Evolutionary conservation across 2,797 vertebrate genomes (phyloP).

Genomic region (Enteromius mattozi): DNA sequence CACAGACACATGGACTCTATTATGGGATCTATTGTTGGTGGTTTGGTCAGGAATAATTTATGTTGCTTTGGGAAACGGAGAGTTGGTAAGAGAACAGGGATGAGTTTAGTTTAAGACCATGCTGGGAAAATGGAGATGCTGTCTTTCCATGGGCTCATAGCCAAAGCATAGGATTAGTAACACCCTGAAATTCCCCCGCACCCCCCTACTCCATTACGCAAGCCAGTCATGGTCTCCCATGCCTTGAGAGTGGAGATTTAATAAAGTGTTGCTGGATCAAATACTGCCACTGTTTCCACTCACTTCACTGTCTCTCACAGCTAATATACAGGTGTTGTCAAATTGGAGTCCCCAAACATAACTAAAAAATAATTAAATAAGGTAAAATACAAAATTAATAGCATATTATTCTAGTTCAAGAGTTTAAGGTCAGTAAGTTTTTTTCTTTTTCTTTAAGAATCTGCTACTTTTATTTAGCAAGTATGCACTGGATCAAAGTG

Average conservation of each 20-base stretch:
- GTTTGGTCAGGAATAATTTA: constrained; percentile 40
- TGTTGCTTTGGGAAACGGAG: constrained; percentile 44
- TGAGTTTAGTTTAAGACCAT: constrained; percentile 67
- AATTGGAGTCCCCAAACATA: neutral
- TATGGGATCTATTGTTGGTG: neutral
- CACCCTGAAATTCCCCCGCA: constrained; percentile 60
- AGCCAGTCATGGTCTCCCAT: constrained; percentile 52
- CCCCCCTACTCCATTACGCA: constrained; percentile 64
- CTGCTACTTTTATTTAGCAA: neutral
- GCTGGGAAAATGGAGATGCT: constrained; percentile 61
- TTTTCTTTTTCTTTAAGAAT: neutral
- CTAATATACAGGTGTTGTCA: neutral
- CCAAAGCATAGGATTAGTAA: constrained; percentile 70
- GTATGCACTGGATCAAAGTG: neutral
- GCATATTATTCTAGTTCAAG: neutral
- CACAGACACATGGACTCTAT: neutral
- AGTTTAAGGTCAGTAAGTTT: neutral
- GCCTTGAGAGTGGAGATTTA: constrained; percentile 45
- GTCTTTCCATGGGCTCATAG: constrained; percentile 67
- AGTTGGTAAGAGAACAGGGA: constrained; percentile 66
- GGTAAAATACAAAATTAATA: neutral
- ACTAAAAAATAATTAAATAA: neutral
- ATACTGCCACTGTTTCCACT: constrained; percentile 46
- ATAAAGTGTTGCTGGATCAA: constrained; percentile 51
- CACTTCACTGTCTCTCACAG: constrained; percentile 18